Evolutionary conservation across 2,797 vertebrate species (phyloP).

Genomic region (Podarcis siculus): DNA sequence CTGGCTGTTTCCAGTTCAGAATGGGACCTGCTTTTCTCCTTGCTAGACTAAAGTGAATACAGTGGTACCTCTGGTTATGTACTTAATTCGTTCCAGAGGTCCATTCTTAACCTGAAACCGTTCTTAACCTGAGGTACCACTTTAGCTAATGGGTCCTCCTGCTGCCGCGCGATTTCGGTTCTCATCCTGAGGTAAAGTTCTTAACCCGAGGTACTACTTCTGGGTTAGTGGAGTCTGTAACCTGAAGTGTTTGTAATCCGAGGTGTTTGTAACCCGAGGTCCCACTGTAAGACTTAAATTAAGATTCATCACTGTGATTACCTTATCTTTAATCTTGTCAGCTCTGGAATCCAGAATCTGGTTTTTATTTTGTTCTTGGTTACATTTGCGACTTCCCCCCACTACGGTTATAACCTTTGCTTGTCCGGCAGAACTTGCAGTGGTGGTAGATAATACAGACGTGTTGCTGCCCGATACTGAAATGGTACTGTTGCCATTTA

Average conservation of each 20-base stretch:
- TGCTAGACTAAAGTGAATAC: neutral
- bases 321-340: slow-evolving; percentile 89
- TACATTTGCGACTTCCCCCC: slow-evolving; percentile 81
- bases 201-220: too few species aligned
- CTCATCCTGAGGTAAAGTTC: too few species aligned
- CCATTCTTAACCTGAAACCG: too few species aligned
- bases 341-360: slow-evolving; percentile 77
- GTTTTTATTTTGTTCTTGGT: slow-evolving; percentile 78
- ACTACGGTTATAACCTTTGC: slow-evolving; percentile 78
- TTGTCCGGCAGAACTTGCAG: slow-evolving; percentile 77
- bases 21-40: neutral
- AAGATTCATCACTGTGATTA: slow-evolving; percentile 64
- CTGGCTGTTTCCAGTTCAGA: neutral
- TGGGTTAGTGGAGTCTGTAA: too few species aligned
- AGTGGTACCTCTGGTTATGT: too few species aligned
- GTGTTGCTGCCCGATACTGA: slow-evolving; percentile 83
- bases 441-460: slow-evolving; percentile 75
- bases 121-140: too few species aligned
- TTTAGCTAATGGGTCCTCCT: too few species aligned
- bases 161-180: too few species aligned
- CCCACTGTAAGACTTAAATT: neutral
- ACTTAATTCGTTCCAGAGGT: too few species aligned
- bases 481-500: slow-evolving; percentile 84
- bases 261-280: too few species aligned
- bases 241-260: too few species aligned